Base-by-base conservation (phyloP, 1,140 invertebrate species). In the Saxidomus purpurata region DNA sequence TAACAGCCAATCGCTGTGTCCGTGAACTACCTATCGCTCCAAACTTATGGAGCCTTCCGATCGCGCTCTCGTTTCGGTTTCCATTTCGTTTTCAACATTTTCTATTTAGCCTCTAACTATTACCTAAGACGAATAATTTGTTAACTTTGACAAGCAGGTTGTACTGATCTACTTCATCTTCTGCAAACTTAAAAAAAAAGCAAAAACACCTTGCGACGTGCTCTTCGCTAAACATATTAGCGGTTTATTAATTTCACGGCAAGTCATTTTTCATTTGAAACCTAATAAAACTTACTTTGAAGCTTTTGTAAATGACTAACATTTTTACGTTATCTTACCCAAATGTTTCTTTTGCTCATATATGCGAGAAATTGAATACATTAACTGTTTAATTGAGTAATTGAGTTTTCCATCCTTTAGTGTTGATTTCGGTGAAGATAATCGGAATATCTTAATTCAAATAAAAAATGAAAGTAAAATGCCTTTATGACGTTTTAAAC, bases 351-450 rank as follows among this genome's bases (percentile, higher is more conserved):
- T 82, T 61, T 82, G 79, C 59, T 82, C 79, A 82, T 59, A 49
- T 61, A 61, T 82, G 52, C 79, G 79, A 82, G 79, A 82, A 82
- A 82, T 82, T 82, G 55, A 82, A 82, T 82, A 82, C 79, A 61
- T 82, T 82, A 61, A 82, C 28, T 61, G 36, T 82, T 63, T 61
- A 82, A 59, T 61, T 82, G 49, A 63, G 36, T 82, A 82, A 82
- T 82, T 61, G 49, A 82, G 49, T 36, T 17, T 43, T 61, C 49
- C 34, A 28, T 61, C 79, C 79, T 40, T 13, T 36, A 52, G 79
- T 52, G 17, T 28, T 63, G 79, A 59, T 63, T n/a, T 40, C 0
- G 6, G 6, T 22, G 36, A 22, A 61, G 79, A 82, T 82, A 59
- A 82, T 59, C 55, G 25, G 34, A 71, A 71, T 40, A 71, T 71